Conservation (phyloP, 2,797 vertebrate genomes). For the Pangasius krempfi region DNA sequence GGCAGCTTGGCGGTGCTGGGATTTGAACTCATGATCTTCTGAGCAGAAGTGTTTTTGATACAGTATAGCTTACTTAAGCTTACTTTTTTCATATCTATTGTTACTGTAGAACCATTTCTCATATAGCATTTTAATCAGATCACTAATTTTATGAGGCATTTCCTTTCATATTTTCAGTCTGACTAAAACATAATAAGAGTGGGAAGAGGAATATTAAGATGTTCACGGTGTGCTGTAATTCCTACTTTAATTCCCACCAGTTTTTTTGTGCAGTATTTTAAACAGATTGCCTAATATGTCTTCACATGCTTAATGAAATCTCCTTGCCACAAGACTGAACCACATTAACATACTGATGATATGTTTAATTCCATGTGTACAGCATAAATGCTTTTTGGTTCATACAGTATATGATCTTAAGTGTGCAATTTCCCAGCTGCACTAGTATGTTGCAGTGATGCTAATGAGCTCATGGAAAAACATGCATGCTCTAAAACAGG, state of each 20-base stretch:
- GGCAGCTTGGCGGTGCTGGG: too few relatives aligned
- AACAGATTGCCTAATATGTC: slow-evolving; percentile 6
- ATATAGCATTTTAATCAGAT: not conserved
- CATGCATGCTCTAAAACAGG: slow-evolving; percentile 1
- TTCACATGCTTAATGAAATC: slow-evolving; percentile 18
- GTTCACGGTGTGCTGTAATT: not conserved
- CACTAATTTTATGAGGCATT: not conserved
- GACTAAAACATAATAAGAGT: slow-evolving; percentile 1
- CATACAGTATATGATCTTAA: slow-evolving; percentile 2
- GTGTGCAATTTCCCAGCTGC: slow-evolving; percentile 12
- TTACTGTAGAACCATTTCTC: not conserved
- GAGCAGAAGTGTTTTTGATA: not conserved
- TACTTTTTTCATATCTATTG: not conserved
- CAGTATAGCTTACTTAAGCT: not conserved
- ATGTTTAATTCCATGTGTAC: slow-evolving; percentile 17
- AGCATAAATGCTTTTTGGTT: slow-evolving; percentile 1
- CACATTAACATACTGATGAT: slow-evolving; percentile 25
- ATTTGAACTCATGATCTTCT: too few relatives aligned
- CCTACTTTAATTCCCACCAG: not conserved
- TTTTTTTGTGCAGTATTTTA: slow-evolving; percentile 17
- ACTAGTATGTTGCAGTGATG: slow-evolving; percentile 9
- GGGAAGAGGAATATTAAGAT: not conserved
- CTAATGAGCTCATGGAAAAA: slow-evolving; percentile 18
- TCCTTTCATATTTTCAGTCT: not conserved
- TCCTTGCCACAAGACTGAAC: slow-evolving; percentile 21